Evolutionary conservation across 1,140 invertebrate genomes (phyloP), one percentile per base, ranked within the genome.

Genomic region (Brachionus koreanus): DNA sequence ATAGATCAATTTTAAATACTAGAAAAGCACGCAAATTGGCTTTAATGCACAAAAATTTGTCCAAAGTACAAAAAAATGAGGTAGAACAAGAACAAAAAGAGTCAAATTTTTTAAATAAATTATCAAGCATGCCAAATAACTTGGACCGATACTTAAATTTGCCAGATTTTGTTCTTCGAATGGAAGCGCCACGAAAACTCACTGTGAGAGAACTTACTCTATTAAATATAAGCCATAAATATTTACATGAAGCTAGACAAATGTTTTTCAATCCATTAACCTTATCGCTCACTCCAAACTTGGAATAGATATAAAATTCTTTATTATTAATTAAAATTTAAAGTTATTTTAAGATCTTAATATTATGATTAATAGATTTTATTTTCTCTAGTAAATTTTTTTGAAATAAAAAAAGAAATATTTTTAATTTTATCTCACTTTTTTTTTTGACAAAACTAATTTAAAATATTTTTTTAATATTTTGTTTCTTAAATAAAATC

Each of bases 251-350:
- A 29, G 74, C 74, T 6, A 29, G 52, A 16, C 39, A 33, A 49
- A 52, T 77, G 74, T n/a, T 52, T 19, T 77, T 77, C 16, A 33
- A 77, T 49, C 74, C 74, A n/a, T 35, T 77, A 23, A 46, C 23
- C 3, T n/a, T 77, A 33, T 29, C 39, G n/a, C 33, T 77, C 16
- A 4, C 10, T n/a, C 74, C 74, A 5, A 39, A 4, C 46, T 75
- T 42, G 13, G 46, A 77, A 49, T 49, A 77, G 25, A 52, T 61
- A 3, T 16, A 4, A 6, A 52, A 3, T 52, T 57, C 19, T 19
- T 2, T 19, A 5, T 19, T 19, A 23, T 65, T 65, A 19, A n/a
- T 29, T 29, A 13, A 16, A 12, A 35, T 1, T 13, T 2, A 69
- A 69, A 13, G 0, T 3, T 42, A 7, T 69, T 1, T 37, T 19